phyloP scores from a whole-genome alignment of 2,797 vertebrate genomes.

The Tangara arthus region DNA sequence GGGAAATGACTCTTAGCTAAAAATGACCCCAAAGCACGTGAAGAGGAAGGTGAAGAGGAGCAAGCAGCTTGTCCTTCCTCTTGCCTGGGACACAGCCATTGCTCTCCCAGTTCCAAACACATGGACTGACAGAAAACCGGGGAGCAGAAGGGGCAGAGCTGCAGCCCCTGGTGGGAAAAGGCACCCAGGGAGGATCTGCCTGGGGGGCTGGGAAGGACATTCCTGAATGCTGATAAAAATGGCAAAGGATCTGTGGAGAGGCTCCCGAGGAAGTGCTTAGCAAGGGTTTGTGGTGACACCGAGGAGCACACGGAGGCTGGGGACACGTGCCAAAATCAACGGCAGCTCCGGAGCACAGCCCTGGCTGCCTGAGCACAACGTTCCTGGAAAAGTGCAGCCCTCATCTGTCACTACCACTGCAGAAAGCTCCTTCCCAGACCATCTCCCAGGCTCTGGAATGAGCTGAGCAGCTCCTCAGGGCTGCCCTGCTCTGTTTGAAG shows the following conservation, averaged over 20 bases:
- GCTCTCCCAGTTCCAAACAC: background rate
- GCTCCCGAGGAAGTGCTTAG: background rate
- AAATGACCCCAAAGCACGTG: background rate
- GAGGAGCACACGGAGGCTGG: background rate
- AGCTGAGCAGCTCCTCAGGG: background rate
- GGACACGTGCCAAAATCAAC: background rate
- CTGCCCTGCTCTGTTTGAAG: background rate
- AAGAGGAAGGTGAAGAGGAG: background rate
- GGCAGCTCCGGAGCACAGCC: background rate
- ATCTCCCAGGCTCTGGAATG: background rate
- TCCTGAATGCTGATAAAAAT: background rate
- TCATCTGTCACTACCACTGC: background rate
- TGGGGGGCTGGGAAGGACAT: background rate
- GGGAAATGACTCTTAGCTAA: background rate
- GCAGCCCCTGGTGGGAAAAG: background rate
- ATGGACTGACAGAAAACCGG: background rate
- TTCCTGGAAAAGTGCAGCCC: background rate
- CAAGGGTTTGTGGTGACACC: background rate
- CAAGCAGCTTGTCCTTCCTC: background rate
- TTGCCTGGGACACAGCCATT: fast-evolving
- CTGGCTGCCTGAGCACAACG: background rate
- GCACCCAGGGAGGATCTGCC: background rate
- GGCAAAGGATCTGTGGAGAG: background rate
- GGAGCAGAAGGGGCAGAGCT: background rate
- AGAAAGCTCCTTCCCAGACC: background rate